phyloP scores from a whole-genome alignment of 2,888 invertebrate genomes.

The Cantharis rustica region DNA sequence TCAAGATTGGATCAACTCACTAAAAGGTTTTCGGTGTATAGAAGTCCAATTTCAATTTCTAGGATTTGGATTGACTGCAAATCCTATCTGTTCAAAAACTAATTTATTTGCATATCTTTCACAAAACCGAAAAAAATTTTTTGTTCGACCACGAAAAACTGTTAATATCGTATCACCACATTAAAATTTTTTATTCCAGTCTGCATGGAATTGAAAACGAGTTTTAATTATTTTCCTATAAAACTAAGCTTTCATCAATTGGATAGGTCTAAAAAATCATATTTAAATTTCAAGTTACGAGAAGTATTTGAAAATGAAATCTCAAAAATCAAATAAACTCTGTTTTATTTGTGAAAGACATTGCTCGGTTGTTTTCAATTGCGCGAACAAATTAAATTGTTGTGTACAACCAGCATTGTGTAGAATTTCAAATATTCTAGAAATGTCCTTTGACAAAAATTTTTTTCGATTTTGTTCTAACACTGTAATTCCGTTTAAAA shows the following conservation, averaged over 20 bases:
- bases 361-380: neutral
- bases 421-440: neutral
- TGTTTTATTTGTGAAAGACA: neutral
- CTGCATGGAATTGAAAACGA: neutral
- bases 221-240: neutral
- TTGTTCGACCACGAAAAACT: neutral
- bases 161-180: neutral
- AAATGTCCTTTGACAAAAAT: neutral
- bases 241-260: neutral
- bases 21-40: conserved; percentile 30
- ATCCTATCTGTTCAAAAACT: conserved; percentile 11
- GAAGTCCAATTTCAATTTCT: conserved; percentile 24
- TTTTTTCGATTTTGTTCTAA: neutral
- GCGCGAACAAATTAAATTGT: neutral
- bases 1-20: conserved; percentile 5
- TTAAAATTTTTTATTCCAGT: neutral
- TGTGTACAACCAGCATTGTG: neutral
- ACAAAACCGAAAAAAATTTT: neutral
- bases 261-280: neutral
- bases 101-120: conserved; percentile 11
- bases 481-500: neutral
- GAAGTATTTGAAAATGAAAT: neutral
- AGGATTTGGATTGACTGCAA: conserved; percentile 20
- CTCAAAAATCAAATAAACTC: neutral
- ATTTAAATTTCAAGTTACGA: neutral